Conservation (phyloP, 1,140 invertebrate genomes). For the Anastrepha ludens region DNA sequence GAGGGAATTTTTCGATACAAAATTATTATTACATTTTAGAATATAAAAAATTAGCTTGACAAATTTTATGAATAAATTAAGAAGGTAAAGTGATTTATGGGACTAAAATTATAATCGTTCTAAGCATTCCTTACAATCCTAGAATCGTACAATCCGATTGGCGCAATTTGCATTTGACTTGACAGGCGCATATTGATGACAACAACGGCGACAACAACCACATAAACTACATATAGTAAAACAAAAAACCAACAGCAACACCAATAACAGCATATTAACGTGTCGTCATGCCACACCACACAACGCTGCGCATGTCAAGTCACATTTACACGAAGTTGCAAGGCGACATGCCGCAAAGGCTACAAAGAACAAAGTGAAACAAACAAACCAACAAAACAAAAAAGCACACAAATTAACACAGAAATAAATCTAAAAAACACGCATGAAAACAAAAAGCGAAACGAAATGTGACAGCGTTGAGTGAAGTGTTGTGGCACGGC, state of each 20-base stretch:
- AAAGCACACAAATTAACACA: not conserved
- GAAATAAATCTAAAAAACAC: not conserved
- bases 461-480: constrained; percentile 21
- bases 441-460: not conserved
- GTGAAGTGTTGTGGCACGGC: not conserved
- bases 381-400: not conserved
- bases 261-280: not conserved
- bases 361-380: not conserved
- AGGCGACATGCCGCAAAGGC: not conserved
- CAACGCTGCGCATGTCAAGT: constrained; percentile 5
- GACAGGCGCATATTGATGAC: not conserved
- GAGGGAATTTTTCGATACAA: no score
- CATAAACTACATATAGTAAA: not conserved
- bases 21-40: no score
- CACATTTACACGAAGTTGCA: not conserved
- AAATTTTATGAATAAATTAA: no score
- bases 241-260: not conserved
- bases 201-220: not conserved
- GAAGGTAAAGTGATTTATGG: no score
- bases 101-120: no score
- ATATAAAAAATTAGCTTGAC: no score
- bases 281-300: constrained; percentile 2
- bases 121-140: no score
- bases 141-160: no score
- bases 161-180: no score